Evolutionary conservation across 2,888 invertebrate genomes (phyloP), one percentile per base, ranked within the genome.

Genomic region (Pheosia gnoma): DNA sequence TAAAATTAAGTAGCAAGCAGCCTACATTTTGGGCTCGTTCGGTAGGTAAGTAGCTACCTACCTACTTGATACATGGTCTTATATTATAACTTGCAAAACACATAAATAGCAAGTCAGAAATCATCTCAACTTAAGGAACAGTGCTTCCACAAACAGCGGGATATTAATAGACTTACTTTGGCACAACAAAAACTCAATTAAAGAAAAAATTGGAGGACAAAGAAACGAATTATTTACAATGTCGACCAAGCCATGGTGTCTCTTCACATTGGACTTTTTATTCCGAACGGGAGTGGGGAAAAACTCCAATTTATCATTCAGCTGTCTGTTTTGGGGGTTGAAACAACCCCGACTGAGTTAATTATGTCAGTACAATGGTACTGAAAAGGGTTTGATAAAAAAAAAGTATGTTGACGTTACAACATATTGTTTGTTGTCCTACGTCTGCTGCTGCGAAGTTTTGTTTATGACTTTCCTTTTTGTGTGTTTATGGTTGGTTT

Each of bases 321-420:
- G 72, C 75, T 69, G 65, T 79, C 80, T 78, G 80, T 75, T 76
- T 63, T 60, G 59, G 69, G 25, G 68, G 61, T 37, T 70, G 74
- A 80, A 79, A 82, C 81, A 83, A 81, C 69, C 68, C 65, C 68
- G 67, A 74, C 77, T 72, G 74, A 79, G 80, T 83, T 85, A 83
- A 84, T 84, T 83, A 83, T 81, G 80, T 82, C 75, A 68, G 67
- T 67, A 71, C 72, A 75, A 80, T 77, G 74, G 75, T 58, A n/a
- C 61, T 8, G 59, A 62, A 39, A 54, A 38, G 54, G 54, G 54
- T 54, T 54, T 38, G 38, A 54, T 39, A 39, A 54, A 54, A 54
- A 67, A 47, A 54, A 67, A 59, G 39, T 58, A 58, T 13, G 56
- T 39, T 37, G 37, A 39, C 47, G 51, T 38, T 39, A 52, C 43